Evolutionary conservation across 2,113 vertebrate species (phyloP).

Genomic region (Glaucomys volans): DNA sequence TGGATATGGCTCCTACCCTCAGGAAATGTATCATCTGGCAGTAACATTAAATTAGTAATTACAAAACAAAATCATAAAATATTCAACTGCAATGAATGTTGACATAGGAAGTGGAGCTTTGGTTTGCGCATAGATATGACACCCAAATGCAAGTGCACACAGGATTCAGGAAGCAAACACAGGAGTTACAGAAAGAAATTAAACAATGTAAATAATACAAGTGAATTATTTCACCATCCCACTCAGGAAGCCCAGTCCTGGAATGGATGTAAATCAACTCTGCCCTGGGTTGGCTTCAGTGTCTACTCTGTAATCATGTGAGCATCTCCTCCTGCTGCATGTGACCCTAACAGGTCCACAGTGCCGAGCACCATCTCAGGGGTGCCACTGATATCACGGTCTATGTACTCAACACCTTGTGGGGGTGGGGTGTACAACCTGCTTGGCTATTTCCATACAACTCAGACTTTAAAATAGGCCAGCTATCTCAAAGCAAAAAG

Average conservation of each 20-base stretch:
- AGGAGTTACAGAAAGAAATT: constrained; percentile 20
- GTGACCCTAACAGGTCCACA: not conserved
- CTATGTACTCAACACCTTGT: not conserved
- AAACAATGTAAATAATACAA: constrained; percentile 33
- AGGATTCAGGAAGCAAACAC: constrained; percentile 16
- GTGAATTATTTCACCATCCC: not conserved
- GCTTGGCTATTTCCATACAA: not conserved
- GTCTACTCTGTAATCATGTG: not conserved
- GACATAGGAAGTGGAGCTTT: not conserved
- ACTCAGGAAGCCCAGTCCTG: not conserved
- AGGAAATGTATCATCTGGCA: not conserved
- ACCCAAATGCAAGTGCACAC: not conserved
- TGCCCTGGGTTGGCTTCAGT: not conserved
- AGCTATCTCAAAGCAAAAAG: not conserved
- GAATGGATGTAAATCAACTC: not conserved
- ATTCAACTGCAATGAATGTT: not conserved
- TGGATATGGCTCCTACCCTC: not conserved
- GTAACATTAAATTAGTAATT: not conserved
- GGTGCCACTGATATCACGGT: not conserved
- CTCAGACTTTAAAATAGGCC: not conserved
- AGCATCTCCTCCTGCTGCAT: not conserved
- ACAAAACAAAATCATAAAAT: constrained; percentile 25
- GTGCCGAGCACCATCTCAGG: not conserved
- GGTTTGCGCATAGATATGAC: not conserved
- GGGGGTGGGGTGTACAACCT: not conserved